These are phyloP conservation scores for Oligia fasciuncula DNA, from an alignment of 2,888 invertebrate species.

Conservation along the genomic window DNA sequence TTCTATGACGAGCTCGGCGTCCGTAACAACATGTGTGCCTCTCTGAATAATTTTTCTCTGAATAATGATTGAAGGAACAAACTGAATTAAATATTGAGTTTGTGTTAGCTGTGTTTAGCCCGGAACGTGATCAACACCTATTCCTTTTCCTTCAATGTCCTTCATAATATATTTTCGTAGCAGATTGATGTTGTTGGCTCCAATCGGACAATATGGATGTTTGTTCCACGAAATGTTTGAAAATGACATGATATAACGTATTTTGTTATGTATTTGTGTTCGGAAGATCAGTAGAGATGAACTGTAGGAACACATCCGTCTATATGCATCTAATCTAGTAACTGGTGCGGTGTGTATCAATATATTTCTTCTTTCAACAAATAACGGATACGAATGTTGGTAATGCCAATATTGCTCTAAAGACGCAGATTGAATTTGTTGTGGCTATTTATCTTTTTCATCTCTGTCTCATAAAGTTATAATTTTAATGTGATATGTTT, in stretches of 20 bases:
- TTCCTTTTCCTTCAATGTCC: constrained; percentile 21
- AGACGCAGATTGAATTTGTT: background rate
- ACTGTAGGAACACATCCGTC: background rate
- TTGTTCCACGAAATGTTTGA: constrained; percentile 37
- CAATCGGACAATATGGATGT: constrained; percentile 31
- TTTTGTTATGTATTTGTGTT: constrained; percentile 12
- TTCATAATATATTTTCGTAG: constrained; percentile 34
- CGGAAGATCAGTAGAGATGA: constrained; percentile 15
- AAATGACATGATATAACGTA: constrained; percentile 33
- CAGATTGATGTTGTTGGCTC: constrained; percentile 24
- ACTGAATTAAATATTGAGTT: constrained; percentile 37
- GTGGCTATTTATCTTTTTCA: background rate
- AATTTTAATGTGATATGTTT: background rate
- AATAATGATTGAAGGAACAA: constrained; percentile 33
- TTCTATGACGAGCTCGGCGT: too few species aligned
- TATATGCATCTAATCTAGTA: constrained; percentile 14
- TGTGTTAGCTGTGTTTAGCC: constrained; percentile 12
- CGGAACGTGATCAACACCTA: constrained; percentile 5
- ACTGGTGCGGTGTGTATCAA: background rate
- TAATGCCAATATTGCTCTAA: background rate
- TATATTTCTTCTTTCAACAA: constrained; percentile 2
- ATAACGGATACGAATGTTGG: background rate
- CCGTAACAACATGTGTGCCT: constrained; percentile 15
- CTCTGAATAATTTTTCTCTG: constrained; percentile 5
- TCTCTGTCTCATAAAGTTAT: background rate